Conservation (phyloP, 2,797 vertebrate species). For the Steatocranus sp. region DNA sequence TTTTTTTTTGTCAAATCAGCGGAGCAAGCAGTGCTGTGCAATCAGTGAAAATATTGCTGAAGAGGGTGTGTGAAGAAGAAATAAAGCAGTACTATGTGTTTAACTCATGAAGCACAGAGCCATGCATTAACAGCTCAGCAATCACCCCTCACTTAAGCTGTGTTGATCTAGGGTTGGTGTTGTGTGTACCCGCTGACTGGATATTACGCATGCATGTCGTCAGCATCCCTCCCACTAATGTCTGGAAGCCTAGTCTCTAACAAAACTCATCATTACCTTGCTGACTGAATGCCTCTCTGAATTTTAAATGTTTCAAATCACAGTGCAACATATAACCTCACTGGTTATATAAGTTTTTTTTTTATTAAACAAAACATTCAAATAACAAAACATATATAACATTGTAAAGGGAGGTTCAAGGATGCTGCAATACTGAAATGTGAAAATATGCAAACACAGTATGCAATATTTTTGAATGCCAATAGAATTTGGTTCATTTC, state of each 20-base stretch:
- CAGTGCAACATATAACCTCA: background rate
- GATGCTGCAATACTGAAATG: background rate
- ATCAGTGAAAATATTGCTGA: background rate
- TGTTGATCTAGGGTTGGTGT: slow-evolving; percentile 35
- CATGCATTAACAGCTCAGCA: slow-evolving; percentile 38
- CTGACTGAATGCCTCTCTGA: background rate
- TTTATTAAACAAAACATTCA: background rate
- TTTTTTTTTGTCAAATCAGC: background rate
- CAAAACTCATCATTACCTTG: slow-evolving; percentile 6
- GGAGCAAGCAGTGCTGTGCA: background rate
- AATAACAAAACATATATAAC: background rate
- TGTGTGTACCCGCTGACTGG: slow-evolving; percentile 18
- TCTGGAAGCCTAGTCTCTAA: background rate
- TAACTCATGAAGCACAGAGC: slow-evolving; percentile 16
- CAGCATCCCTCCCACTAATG: slow-evolving; percentile 17
- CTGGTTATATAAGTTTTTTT: background rate
- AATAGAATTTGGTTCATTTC: background rate
- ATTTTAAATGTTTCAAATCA: background rate
- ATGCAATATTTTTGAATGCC: background rate
- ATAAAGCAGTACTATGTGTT: background rate
- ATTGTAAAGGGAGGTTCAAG: background rate
- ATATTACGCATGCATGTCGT: slow-evolving; percentile 32
- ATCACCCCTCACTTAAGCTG: slow-evolving; percentile 40
- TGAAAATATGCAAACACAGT: background rate
- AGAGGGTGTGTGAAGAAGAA: slow-evolving; percentile 22